Evolutionary conservation across 2,888 invertebrate genomes (phyloP), one percentile per base, ranked within the genome.

Genomic region (Athripsodes cinereus): DNA sequence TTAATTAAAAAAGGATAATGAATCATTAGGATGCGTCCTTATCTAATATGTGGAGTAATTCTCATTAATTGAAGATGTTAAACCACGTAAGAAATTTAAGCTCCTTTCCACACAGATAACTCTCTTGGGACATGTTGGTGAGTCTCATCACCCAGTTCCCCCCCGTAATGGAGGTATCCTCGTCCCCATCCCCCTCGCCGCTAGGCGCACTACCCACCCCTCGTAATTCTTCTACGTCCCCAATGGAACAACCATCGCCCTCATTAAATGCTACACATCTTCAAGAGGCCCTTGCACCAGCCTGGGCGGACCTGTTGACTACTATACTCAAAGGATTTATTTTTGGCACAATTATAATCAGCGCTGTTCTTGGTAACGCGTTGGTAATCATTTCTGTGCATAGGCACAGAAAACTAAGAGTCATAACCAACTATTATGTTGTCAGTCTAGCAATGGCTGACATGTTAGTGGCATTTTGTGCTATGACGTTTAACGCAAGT

Each of bases 401-500:
- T 65, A 81, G 90, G 49, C 90, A 92, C 71, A 81, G 91, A 48
- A 86, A 89, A 67, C 80, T 93, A 1, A 81, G 93, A 50, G 91
- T 92, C 63, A 90, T 94, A 69, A 96, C 96, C 53, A 96, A 96
- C 74, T 95, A 93, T 73, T 96, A 96, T 81, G 93, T 96, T 65
- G 96, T 96, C 66, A 94, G 93, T 54, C 75, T 96, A 60, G 96
- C 96, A 1, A 88, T 94, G 68, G 96, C 96, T 40, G 96, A 96
- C 69, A 88, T 96, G 78, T 78, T 96, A 62, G 95, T 96, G 50
- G 95, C 95, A 0, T 74, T 92, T 58, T 90, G 92, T 69, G 93
- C 92, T 65, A 93, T 93, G 93, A 91, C 92, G 60, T 93, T 93
- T 73, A 93, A 93, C 74, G 92, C 92, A 31, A 90, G 89, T 68